Base-by-base conservation (phyloP, 2,113 vertebrate species). In the Chelonoidis abingdonii region DNA sequence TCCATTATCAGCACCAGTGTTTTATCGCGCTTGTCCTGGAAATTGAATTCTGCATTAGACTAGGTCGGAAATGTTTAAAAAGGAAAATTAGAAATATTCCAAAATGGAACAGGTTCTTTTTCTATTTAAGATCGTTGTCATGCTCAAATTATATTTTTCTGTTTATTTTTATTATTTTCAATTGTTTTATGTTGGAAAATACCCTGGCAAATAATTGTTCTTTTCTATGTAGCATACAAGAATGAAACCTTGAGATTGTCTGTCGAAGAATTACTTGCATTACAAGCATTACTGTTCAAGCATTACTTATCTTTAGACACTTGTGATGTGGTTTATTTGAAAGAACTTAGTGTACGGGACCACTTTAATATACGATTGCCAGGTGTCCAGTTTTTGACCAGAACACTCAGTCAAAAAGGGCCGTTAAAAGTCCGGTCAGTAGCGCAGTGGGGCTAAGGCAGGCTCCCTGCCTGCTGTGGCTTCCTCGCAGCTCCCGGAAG, bases 41-140 rank as follows among this genome's bases (percentile, higher is more conserved):
- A 98, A 98, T 96, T 98, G 96, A 98, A 97, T 97, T 97, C 87
- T 96, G 79, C 83, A 93, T 97, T 96, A 97, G 47, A 96, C 87
- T 94, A 97, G 87, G 96, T 97, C 86, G 96, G 92, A 96, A 97
- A 96, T 97, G 87, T 79, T 96, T 96, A 96, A 94, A 95, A 65
- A 93, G 56, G 56, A 95, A 98, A 93, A 98, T 97, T 94, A 97
- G 54, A 98, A 97, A 96, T 94, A 79, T 65, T 89, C 75, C 47
- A 92, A 94, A 96, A 96, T 5, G 96, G 29, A 95, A 97, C 88
- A 91, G 2, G 5, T 27, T 82, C 90, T 53, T 59, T 44, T 90
- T 56, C 24, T 82, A 38, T 54, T 92, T 96, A 95, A 86, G 47
- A 90, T 95, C 57, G 17, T 93, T 97, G 89, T 97, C 88, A 94